Base-by-base conservation (phyloP, 2,113 vertebrate species). In the Cryptotis parvus region DNA sequence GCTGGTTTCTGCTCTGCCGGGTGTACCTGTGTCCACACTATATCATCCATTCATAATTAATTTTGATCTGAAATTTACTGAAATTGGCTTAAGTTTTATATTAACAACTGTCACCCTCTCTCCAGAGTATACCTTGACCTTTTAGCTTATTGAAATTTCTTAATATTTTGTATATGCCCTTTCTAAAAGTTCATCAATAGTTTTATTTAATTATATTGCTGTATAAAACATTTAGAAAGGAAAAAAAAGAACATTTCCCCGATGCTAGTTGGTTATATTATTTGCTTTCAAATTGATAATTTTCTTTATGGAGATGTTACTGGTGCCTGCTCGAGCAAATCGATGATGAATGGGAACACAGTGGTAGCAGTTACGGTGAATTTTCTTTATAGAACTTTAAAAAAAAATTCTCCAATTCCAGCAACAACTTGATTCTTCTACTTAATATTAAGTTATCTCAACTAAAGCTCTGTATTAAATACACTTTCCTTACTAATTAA, bases 401-500 rank as follows among this genome's bases (percentile, higher is more conserved):
- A 87, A 96, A 93, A 31, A 80, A 91, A 89, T 5, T 37, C 70
- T 45, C 39, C 8, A 70, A 35, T 35, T 5, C 1, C 9, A 66
- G 14, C 87, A 91, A 84, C 55, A 63, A 8, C 65, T n/a, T 35
- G 73, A 95, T 75, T 96, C 35, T 65, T 84, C 29, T 35, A 70
- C 26, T 43, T 49, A 92, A 69, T 68, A 82, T 55, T 68, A 66
- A 95, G 94, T 89, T 66, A 14, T 27, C 45, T 97, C 83, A 90
- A 79, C 86, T 91, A 63, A 88, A 89, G 92, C 93, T 35, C 76
- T 63, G 20, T 55, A 94, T 91, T 94, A 96, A 92, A 95, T 85
- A 66, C 22, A 88, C 85, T 87, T 95, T 90, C 81, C 91, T 96
- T 95, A 92, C 89, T 95, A 96, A 97, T 98, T 97, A 97, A 92